phyloP scores from a whole-genome alignment of 2,113 vertebrate species.

The Trematomus loennbergii region DNA sequence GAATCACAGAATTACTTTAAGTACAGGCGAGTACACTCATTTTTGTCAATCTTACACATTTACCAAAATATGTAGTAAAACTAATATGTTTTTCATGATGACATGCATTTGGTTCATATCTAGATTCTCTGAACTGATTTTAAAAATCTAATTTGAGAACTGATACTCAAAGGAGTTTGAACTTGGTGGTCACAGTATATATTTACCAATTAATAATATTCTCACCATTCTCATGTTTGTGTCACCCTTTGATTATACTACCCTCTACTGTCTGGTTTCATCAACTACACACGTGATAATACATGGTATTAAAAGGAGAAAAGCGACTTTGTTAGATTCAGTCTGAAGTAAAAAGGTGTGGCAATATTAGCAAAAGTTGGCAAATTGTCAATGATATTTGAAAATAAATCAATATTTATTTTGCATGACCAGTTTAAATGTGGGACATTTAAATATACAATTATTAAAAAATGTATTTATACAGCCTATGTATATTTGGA shows the following conservation, averaged over 20 bases:
- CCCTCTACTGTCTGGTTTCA: slow-evolving; percentile 54
- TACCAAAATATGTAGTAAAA: background rate
- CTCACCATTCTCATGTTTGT: background rate
- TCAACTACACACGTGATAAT: slow-evolving; percentile 24
- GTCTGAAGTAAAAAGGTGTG: background rate
- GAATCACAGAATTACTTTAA: background rate
- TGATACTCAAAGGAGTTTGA: background rate
- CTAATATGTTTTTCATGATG: background rate
- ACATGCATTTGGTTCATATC: background rate
- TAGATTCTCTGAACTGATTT: background rate
- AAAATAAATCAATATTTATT: background rate
- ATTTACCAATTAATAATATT: background rate
- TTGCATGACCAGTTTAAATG: background rate
- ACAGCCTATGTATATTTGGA: too few relatives aligned
- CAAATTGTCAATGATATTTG: background rate
- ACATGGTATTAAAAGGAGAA: too few relatives aligned
- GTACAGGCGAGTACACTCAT: background rate
- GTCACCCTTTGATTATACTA: slow-evolving; percentile 35
- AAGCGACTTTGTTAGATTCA: background rate
- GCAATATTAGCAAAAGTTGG: background rate
- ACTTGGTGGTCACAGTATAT: background rate
- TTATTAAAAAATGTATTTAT: slow-evolving; percentile 2
- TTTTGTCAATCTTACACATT: slow-evolving; percentile 1
- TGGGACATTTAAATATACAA: background rate
- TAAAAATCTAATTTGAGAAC: background rate